Evolutionary conservation across 2,113 vertebrate genomes (phyloP).

Genomic region (Tragelaphus imberbis): DNA sequence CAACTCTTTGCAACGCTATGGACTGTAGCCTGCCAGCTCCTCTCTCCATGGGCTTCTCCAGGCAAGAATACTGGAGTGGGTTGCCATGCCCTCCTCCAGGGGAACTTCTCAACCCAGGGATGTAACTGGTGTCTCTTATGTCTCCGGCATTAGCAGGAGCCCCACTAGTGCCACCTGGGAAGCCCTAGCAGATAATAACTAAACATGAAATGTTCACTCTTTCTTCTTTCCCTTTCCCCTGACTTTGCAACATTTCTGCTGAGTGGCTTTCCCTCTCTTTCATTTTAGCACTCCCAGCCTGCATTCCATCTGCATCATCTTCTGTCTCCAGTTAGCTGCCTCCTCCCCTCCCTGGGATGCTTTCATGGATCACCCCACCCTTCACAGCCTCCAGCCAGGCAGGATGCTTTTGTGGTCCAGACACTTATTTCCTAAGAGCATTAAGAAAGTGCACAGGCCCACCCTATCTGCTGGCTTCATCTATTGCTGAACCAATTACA

Average conservation of each 20-base stretch:
- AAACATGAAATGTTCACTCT: not conserved
- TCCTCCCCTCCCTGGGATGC: not conserved
- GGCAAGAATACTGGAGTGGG: not conserved
- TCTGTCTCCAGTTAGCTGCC: not conserved
- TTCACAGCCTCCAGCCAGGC: not conserved
- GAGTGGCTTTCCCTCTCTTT: not conserved
- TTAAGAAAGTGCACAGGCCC: not conserved
- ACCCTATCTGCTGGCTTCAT: not conserved
- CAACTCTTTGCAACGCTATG: not conserved
- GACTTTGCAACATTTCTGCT: not conserved
- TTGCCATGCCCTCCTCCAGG: not conserved
- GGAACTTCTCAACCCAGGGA: not conserved
- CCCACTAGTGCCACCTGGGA: not conserved
- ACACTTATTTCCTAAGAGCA: not conserved
- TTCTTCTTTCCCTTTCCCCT: not conserved
- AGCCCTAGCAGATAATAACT: not conserved
- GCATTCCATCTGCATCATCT: not conserved
- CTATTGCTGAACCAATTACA: not conserved
- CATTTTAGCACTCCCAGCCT: not conserved
- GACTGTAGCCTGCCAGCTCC: not conserved
- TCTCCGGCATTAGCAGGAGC: not conserved
- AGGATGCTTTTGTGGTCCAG: not conserved
- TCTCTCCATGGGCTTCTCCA: not conserved
- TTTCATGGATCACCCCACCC: not conserved
- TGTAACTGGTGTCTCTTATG: not conserved